phyloP scores from a whole-genome alignment of 1,140 invertebrate species.

The Tetraneura akinire region DNA sequence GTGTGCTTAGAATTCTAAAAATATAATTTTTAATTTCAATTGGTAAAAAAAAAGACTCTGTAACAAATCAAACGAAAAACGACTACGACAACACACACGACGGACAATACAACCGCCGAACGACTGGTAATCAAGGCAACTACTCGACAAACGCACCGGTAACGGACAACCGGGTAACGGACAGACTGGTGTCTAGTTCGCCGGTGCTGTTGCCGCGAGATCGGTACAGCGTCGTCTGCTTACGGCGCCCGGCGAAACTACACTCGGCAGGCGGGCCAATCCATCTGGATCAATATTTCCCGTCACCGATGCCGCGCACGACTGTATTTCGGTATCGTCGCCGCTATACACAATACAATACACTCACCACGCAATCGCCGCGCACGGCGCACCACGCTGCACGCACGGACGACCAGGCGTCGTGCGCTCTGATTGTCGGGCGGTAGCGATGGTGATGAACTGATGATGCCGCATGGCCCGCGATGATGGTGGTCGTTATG shows the following conservation, averaged over 20 bases:
- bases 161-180: background rate
- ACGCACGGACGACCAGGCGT: background rate
- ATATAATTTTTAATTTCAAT: background rate
- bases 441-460: background rate
- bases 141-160: background rate
- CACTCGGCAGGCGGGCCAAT: conserved; percentile 43
- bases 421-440: background rate
- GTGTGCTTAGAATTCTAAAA: background rate
- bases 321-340: background rate
- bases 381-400: background rate
- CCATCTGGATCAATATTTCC: conserved; percentile 46
- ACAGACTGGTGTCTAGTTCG: background rate
- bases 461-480: no score
- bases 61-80: background rate
- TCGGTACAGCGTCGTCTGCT: conserved; percentile 39
- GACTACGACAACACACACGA: background rate
- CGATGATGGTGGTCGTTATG: background rate
- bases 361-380: background rate
- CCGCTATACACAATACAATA: background rate
- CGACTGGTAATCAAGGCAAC: background rate
- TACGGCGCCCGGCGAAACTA: conserved; percentile 40
- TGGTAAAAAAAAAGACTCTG: no score
- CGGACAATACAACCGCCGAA: background rate
- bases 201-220: conserved; percentile 28
- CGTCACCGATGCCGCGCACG: conserved; percentile 34